Base-by-base conservation (phyloP, 2,888 invertebrate species). In the Tetranychus truncatus region DNA sequence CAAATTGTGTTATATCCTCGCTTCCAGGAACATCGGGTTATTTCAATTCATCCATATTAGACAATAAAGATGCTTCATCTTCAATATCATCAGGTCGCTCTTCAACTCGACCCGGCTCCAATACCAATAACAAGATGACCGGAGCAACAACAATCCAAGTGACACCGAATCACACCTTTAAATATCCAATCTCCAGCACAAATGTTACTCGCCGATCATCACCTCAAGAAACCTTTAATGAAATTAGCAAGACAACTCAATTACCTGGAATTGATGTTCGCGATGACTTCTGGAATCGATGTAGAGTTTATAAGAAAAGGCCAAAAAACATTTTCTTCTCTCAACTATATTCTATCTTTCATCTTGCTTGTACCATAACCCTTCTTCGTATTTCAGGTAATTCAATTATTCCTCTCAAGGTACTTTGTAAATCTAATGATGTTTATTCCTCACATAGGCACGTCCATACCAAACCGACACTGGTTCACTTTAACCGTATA, bases 261-360 rank as follows among this genome's bases (percentile, higher is more conserved):
- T 34, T 34, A 34, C 34, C 34, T 55, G 55, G 55, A 69, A 24
- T 69, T 20, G 69, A 69, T 69, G 69, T 69, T 69, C 69, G 69
- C 4, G 69, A 69, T 69, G 69, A 69, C 24, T 69, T 69, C 20
- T 24, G 20, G 21, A 69, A 69, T 21, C 20, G 34, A 69, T 24
- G 21, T n/a, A 18, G 69, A 69, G 69, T 72, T 20, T 72, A 45
- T 18, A 20, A 34, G 11, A 34, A 45, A 45, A 72, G 34, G 34
- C 72, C 72, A 20, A 34, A 45, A 18, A 45, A 72, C 20, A n/a
- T 45, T 18, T 72, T 72, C 72, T 72, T 72, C n/a, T 72, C 72
- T 45, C 72, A 69, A 69, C 20, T 69, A 21, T 69, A 69, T 24
- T 69, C 69, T 20, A 69, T 69, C 20, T 69, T 69, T 24, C 69